Evolutionary conservation across 2,797 vertebrate genomes (phyloP).

Genomic region (Chiroxiphia lanceolata): DNA sequence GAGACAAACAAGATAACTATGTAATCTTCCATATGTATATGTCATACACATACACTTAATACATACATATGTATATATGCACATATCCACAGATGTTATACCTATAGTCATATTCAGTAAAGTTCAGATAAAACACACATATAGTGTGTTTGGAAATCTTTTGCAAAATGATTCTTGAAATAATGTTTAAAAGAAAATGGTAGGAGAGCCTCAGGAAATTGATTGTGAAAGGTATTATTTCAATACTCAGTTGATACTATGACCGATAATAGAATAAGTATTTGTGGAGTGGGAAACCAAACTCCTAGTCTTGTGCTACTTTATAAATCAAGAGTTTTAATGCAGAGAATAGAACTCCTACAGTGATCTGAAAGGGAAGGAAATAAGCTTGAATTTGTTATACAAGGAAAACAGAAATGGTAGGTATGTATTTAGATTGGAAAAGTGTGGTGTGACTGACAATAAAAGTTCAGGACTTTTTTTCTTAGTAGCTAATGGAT

Average conservation of each 20-base stretch:
- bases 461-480: not conserved
- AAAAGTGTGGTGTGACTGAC: not conserved
- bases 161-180: not conserved
- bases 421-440: not conserved
- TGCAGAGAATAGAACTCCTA: not conserved
- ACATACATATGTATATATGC: accelerated
- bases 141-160: not conserved
- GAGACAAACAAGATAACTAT: not conserved
- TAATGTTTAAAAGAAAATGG: not conserved
- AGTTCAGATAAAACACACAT: not conserved
- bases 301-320: not conserved
- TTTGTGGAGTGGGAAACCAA: not conserved
- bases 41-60: not conserved
- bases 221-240: not conserved
- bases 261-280: not conserved
- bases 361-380: not conserved
- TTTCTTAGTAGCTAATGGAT: not conserved
- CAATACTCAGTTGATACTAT: not conserved
- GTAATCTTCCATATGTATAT: not conserved
- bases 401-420: not conserved
- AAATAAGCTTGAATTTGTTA: not conserved
- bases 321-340: not conserved
- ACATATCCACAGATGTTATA: not conserved
- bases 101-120: not conserved
- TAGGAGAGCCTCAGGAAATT: accelerated